Evolutionary conservation across 2,888 invertebrate species (phyloP).

Genomic region (Anoplius nigerrimus): DNA sequence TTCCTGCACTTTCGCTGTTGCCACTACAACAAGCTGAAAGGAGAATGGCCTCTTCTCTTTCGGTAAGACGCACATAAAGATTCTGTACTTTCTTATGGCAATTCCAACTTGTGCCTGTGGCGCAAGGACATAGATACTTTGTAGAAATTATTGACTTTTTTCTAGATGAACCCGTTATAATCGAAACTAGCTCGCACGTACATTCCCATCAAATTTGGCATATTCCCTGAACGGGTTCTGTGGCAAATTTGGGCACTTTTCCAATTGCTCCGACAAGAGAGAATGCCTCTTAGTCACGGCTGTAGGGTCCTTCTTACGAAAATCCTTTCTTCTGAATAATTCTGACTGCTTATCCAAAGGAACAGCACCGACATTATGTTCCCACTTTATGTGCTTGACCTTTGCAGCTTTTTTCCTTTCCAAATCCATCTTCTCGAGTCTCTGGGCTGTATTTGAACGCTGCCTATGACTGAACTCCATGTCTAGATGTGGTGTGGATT

Average conservation of each 20-base stretch:
- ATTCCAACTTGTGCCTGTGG: slow-evolving; percentile 83
- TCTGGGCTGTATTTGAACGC: slow-evolving; percentile 91
- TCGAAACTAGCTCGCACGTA: slow-evolving; percentile 46
- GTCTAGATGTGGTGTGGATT: slow-evolving; percentile 61
- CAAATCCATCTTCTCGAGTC: slow-evolving; percentile 91
- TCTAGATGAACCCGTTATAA: background rate
- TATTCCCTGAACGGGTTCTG: slow-evolving; percentile 93
- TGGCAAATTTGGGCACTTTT: slow-evolving; percentile 85
- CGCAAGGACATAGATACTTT: background rate
- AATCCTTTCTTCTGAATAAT: slow-evolving; percentile 78
- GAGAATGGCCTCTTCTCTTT: slow-evolving; percentile 90
- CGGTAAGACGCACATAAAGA: slow-evolving; percentile 92
- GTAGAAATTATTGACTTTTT: slow-evolving; percentile 17
- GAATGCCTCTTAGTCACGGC: slow-evolving; percentile 76
- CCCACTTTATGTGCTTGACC: slow-evolving; percentile 87
- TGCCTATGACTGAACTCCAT: slow-evolving; percentile 79
- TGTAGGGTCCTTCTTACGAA: slow-evolving; percentile 60
- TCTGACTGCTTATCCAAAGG: slow-evolving; percentile 79
- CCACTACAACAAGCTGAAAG: slow-evolving; percentile 86
- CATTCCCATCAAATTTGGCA: slow-evolving; percentile 93
- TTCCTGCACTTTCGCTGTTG: slow-evolving; percentile 91
- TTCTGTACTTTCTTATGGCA: slow-evolving; percentile 89
- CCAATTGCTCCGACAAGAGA: slow-evolving; percentile 84
- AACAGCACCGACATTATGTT: slow-evolving; percentile 76
- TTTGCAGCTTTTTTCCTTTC: slow-evolving; percentile 88